Evolutionary conservation across 2,797 vertebrate genomes (phyloP).

Genomic region (Betta splendens): DNA sequence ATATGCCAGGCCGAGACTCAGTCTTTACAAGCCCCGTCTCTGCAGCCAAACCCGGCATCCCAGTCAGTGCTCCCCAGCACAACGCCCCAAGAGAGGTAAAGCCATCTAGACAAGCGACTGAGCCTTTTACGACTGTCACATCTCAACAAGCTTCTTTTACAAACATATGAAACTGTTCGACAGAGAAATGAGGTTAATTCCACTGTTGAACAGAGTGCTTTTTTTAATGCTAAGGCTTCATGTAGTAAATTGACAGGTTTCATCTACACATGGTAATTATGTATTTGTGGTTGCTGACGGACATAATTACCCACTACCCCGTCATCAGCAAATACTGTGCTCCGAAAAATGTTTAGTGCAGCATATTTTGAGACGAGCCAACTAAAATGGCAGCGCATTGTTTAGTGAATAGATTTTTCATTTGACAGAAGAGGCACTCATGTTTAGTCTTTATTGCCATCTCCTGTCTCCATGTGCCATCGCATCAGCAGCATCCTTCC

Average conservation of each 20-base stretch:
- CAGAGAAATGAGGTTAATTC: background rate
- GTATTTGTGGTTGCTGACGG: conserved; percentile 23
- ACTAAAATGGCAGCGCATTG: background rate
- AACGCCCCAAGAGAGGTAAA: conserved; percentile 94
- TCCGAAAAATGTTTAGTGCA: background rate
- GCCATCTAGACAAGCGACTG: background rate
- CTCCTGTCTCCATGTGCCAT: background rate
- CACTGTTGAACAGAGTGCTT: background rate
- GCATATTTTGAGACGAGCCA: background rate
- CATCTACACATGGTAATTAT: conserved; percentile 49
- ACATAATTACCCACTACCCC: conserved; percentile 8
- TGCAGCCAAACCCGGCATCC: conserved; percentile 93
- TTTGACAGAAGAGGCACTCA: too few species aligned
- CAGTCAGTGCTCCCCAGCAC: conserved; percentile 88
- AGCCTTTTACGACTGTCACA: background rate
- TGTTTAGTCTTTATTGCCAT: background rate
- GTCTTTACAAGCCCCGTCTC: conserved; percentile 97
- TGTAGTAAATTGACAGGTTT: conserved; percentile 48
- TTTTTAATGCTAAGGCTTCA: conserved; percentile 1
- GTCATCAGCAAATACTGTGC: background rate
- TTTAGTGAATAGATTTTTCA: background rate
- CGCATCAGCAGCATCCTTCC: conserved; percentile 85
- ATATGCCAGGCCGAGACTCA: conserved; percentile 93
- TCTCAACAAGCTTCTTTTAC: background rate
- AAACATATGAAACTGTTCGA: conserved; percentile 3